Evolutionary conservation across 1,140 invertebrate genomes (phyloP), one percentile per base, ranked within the genome.

Genomic region (Patella vulgata): DNA sequence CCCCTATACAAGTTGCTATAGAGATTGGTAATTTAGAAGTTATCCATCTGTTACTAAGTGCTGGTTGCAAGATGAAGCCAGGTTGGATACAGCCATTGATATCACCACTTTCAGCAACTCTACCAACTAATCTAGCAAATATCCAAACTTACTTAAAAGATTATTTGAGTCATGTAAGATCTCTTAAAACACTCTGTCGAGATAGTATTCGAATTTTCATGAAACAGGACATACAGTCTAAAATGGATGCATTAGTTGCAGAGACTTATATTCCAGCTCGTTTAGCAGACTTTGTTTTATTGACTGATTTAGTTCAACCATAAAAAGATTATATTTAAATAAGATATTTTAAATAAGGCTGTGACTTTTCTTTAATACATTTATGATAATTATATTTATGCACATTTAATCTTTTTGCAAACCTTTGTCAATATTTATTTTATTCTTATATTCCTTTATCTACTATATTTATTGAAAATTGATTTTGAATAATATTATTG

Each of bases 1-100:
- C 55, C 1, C 66, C 66, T 19, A 31, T 68, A 17, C 66, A 68
- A 42, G 42, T 63, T 9, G 66, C 60, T 3, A 50, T 68, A 51
- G 57, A 65, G 30, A 28, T 31, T 30, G 63, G 47, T 11, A 43
- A 68, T 21, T 39, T 57, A 21, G 40, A 55, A 39, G 39, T 68
- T 17, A 59, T 58, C 23, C 43, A 54, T 30, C 36, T 68, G 30
- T 39, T 68, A 11, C 44, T 68, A 17, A 47, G 21, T 40, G 59
- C 65, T 52, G 65, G 65, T 12, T 63, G 65, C 30, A 44, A 48
- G 23, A 54, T 57, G 14, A 52, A 63, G 33, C 36, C 23, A 8
- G n/a, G 33, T n/a, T 68, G 65, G 65, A 21, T 68, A 11, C 19
- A 51, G 17, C 27, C 33, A 3, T 6, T 30, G 19, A 68, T 52